Conservation (phyloP, 2,888 invertebrate genomes). For the Brachylomia viminalis region DNA sequence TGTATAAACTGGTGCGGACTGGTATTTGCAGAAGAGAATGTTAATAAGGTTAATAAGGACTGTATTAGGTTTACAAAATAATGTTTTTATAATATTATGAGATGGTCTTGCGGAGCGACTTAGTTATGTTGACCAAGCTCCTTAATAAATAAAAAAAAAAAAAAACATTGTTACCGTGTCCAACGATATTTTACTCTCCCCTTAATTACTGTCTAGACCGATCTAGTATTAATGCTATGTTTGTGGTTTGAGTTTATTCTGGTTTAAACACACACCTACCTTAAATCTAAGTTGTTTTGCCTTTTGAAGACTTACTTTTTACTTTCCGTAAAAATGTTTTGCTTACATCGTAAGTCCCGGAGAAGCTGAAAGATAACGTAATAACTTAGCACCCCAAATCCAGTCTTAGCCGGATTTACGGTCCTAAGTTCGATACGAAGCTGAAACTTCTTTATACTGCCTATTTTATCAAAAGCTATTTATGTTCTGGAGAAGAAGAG, state of each 20-base stretch:
- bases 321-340: neutral
- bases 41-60: no score
- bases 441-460: conserved; percentile 1
- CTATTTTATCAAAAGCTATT: neutral
- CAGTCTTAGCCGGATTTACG: conserved; percentile 26
- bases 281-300: neutral
- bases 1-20: no score
- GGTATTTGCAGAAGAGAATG: no score
- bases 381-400: conserved; percentile 11
- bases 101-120: no score
- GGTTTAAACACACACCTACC: neutral
- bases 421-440: conserved; percentile 1
- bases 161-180: neutral
- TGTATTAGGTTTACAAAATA: no score
- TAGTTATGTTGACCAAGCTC: no score
- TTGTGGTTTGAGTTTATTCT: conserved; percentile 2
- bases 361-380: neutral
- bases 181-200: conserved; percentile 22
- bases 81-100: no score
- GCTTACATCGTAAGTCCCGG: neutral
- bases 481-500: neutral
- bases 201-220: conserved; percentile 16
- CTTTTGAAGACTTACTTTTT: neutral
- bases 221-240: neutral
- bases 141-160: no score